Evolutionary conservation across 2,888 invertebrate species (phyloP), one percentile per base, ranked within the genome.

Genomic region (Troides aeacus): DNA sequence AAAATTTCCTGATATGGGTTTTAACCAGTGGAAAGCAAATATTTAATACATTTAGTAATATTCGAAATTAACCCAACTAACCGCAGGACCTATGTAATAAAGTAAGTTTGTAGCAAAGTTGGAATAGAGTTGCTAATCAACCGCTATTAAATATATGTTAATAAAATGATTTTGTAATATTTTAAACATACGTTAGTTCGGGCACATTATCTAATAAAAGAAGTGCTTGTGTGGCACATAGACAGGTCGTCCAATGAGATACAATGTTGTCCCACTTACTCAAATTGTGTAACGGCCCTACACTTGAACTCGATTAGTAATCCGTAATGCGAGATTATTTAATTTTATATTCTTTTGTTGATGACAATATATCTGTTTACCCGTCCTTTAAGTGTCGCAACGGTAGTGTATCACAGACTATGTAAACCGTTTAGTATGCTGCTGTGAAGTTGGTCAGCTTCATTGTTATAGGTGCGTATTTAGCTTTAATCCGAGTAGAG

Each of bases 261-360:
- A 83, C 85, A 85, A 82, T 86, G 84, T 82, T 86, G 87, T 80
- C 87, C 90, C 85, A 90, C 84, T 84, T 88, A 85, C 79, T 84
- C 87, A 80, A 74, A 81, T 89, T 89, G 90, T 87, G 88, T 87
- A 88, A 88, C 85, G 86, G 75, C 86, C 88, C 87, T 89, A 89
- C 82, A 90, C 89, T 89, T 91, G 90, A 89, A 89, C 90, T 88
- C 84, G 85, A 84, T 90, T 77, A 83, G 81, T 80, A 74, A 73
- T 79, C 78, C 75, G 79, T 79, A 84, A 85, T n/a, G 58, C 67
- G 53, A 70, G 63, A 63, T 69, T 60, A 15, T 12, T 36, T 30
- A 30, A 30, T 56, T 62, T 63, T 68, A 64, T 23, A 39, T 65
- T 70, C 62, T 64, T 36, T 56, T 66, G n/a, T 66, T 53, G 64